Percentiles rank a stretch among this genome's conserved stretches.
Evolutionary conservation across 2,888 invertebrate genomes (phyloP).

Genomic region (Oxyteleia sp.): DNA sequence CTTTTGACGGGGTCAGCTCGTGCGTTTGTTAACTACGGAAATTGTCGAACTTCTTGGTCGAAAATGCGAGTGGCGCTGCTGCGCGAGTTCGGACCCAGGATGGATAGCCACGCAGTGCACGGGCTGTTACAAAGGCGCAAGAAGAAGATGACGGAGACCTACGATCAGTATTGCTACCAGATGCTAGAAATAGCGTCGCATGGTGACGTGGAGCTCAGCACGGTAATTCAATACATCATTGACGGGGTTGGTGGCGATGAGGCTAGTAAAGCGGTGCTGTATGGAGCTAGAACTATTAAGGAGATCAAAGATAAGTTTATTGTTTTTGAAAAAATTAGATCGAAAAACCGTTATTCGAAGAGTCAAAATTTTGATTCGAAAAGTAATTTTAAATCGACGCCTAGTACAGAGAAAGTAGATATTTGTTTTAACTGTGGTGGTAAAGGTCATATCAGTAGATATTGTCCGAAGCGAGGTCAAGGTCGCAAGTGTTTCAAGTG

Average conservation of each 20-base stretch:
- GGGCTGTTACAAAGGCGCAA: conserved; percentile 45
- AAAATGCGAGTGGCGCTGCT: not conserved
- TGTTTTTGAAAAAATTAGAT: conserved; percentile 59
- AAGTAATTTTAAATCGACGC: not conserved
- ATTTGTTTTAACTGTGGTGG: conserved; percentile 42
- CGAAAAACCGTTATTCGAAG: not conserved
- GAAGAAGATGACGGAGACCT: conserved; percentile 55
- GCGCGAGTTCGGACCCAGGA: not conserved
- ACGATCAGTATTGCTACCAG: conserved; percentile 67
- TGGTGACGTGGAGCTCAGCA: conserved; percentile 67
- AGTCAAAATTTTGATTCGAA: not conserved
- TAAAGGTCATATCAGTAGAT: conserved; percentile 14
- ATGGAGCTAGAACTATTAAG: conserved; percentile 9
- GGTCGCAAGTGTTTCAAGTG: conserved; percentile 35
- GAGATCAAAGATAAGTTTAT: conserved; percentile 65
- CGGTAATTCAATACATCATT: conserved; percentile 68
- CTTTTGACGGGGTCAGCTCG: conserved; percentile 48
- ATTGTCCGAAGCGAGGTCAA: conserved; percentile 8
- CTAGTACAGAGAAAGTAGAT: not conserved
- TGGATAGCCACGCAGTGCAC: conserved; percentile 53
- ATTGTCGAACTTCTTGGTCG: not conserved
- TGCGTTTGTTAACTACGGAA: conserved; percentile 3
- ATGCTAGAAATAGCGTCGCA: conserved; percentile 72
- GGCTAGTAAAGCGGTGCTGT: conserved; percentile 60
- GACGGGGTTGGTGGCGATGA: conserved; percentile 71